phyloP scores from a whole-genome alignment of 2,797 vertebrate genomes.

The Acanthurus tractus region DNA sequence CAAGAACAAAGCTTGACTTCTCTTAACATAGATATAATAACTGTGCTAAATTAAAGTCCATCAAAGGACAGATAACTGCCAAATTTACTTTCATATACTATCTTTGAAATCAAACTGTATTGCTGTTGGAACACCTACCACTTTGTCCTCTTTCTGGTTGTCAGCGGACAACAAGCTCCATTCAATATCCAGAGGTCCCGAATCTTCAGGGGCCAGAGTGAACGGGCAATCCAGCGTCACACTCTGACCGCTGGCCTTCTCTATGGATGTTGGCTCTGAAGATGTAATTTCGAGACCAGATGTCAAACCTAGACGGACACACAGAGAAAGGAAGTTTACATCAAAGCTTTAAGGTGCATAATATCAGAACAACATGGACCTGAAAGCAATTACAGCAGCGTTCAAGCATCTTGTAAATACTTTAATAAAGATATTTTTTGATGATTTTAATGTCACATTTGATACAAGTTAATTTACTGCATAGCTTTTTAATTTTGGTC shows the following conservation, averaged over 20 bases:
- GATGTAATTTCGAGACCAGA: conserved; percentile 87
- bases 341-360: neutral
- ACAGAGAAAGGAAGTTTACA: conserved; percentile 6
- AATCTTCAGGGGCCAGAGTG: conserved; percentile 80
- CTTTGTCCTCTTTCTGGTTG: conserved; percentile 90
- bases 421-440: no score
- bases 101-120: conserved; percentile 12
- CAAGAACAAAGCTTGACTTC: conserved; percentile 16
- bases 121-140: conserved; percentile 79
- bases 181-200: conserved; percentile 92
- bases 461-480: no score
- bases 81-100: neutral
- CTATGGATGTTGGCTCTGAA: conserved; percentile 75
- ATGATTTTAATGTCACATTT: no score
- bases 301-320: conserved; percentile 66
- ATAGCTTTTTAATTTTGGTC: no score
- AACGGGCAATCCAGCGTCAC: conserved; percentile 92
- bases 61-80: neutral
- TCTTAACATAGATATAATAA: neutral
- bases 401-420: no score
- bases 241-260: conserved; percentile 92
- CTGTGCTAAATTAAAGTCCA: neutral
- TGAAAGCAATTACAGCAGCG: no score
- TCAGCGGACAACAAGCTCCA: conserved; percentile 92
- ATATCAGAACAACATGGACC: neutral